A percentile compares a stretch with the other conserved stretches of the same genome.
These are phyloP conservation scores for Otocyon megalotis DNA, from an alignment of 2,113 vertebrate species.

Conservation along the genomic window DNA sequence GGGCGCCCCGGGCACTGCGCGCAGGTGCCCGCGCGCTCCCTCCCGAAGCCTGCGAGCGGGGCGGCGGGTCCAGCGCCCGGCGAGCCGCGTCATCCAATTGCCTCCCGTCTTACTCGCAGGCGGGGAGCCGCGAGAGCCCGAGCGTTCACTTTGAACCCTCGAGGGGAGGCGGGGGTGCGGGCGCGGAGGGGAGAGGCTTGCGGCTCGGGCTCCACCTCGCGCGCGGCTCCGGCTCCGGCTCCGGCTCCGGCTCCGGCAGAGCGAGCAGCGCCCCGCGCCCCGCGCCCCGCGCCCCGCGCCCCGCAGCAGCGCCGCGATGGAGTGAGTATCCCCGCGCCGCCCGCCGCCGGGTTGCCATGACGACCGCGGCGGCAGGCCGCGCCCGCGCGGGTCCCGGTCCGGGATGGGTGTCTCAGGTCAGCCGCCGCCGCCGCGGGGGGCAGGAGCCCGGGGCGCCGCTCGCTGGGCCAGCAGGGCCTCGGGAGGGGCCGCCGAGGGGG, in stretches of 20 bases:
- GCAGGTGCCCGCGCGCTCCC: constrained; percentile 63
- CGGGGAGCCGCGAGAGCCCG: constrained; percentile 32
- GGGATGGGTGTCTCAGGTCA: constrained; percentile 63
- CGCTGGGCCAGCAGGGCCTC: background rate
- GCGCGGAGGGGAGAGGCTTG: background rate
- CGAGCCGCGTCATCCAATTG: constrained; percentile 45
- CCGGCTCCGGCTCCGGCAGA: background rate
- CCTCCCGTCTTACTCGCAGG: constrained; percentile 75
- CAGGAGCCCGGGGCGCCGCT: background rate
- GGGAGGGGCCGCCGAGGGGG: fast-evolving
- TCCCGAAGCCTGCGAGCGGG: background rate
- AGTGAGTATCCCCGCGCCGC: constrained; percentile 71
- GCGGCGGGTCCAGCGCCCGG: constrained; percentile 62
- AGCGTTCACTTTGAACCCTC: background rate
- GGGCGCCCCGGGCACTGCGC: background rate
- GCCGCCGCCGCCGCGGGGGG: background rate
- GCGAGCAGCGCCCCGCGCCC: constrained; percentile 16
- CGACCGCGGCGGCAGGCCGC: constrained; percentile 59
- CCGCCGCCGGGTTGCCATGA: constrained; percentile 75
- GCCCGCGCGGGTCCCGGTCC: constrained; percentile 4
- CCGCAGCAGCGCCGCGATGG: constrained; percentile 56
- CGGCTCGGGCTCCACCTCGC: constrained; percentile 44
- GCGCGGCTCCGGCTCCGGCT: background rate
- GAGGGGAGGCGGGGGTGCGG: constrained; percentile 27
- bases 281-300: background rate